Conservation (phyloP, 1,140 invertebrate genomes). For the Diploscapter pachys region DNA sequence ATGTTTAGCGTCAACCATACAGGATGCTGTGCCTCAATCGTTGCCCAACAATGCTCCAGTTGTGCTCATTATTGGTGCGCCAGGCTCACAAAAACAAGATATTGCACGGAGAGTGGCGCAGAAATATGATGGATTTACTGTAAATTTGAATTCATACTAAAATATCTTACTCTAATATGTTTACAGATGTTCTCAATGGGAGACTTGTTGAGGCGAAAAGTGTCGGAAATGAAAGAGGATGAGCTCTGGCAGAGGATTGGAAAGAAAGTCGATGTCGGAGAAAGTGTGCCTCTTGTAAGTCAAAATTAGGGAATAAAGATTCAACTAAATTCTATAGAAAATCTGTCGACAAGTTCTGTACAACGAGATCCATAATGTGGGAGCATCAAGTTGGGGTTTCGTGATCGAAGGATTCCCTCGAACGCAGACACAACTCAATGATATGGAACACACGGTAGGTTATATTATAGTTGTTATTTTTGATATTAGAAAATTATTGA, state of each 20-base stretch:
- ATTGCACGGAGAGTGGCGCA: conserved; percentile 48
- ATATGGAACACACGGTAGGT: conserved; percentile 46
- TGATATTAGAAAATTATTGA: no score
- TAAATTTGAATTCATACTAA: not conserved
- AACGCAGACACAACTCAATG: conserved; percentile 45
- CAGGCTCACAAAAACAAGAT: conserved; percentile 50
- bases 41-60: conserved; percentile 54
- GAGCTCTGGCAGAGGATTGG: conserved; percentile 51
- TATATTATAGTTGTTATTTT: not conserved
- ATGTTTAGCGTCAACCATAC: not conserved
- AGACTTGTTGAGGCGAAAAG: conserved; percentile 49
- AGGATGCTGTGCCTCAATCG: conserved; percentile 30
- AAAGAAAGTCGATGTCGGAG: conserved; percentile 52
- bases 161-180: no score
- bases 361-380: conserved; percentile 45
- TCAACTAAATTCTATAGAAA: conserved; percentile 39
- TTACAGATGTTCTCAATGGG: conserved; percentile 44
- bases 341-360: conserved; percentile 56
- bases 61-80: conserved; percentile 53
- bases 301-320: not conserved
- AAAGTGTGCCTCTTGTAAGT: conserved; percentile 48
- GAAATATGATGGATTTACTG: conserved; percentile 56
- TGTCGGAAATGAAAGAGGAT: conserved; percentile 48
- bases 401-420: conserved; percentile 58
- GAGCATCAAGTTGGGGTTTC: conserved; percentile 48